Conservation (phyloP, 2,797 vertebrate genomes). For the Scolopax bukidnonensis region DNA sequence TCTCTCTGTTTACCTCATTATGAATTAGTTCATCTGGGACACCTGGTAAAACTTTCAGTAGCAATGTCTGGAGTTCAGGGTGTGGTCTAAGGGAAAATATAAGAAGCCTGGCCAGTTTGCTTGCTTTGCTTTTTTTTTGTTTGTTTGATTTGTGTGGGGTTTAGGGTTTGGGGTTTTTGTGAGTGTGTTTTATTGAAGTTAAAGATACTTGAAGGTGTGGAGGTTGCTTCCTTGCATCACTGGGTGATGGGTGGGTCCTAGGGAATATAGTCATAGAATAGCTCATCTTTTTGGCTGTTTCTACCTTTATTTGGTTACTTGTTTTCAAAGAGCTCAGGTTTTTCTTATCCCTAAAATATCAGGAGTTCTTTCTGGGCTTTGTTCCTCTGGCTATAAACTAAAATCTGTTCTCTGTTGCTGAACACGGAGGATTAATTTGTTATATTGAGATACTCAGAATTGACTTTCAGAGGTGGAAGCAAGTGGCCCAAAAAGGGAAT, state of each 20-base stretch:
- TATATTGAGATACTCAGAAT: neutral
- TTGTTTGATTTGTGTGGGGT: neutral
- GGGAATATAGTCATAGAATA: neutral
- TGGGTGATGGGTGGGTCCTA: neutral
- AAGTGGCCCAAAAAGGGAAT: neutral
- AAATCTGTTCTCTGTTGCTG: neutral
- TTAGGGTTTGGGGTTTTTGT: neutral
- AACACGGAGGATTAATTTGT: neutral
- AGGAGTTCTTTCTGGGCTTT: neutral
- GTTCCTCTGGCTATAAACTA: neutral
- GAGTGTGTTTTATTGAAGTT: neutral
- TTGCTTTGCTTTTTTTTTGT: neutral
- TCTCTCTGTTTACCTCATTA: neutral
- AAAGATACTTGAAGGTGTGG: neutral
- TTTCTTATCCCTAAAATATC: neutral
- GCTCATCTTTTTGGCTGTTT: neutral
- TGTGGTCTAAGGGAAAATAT: neutral
- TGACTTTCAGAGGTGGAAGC: neutral
- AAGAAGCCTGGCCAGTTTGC: neutral
- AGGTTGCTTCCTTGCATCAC: neutral
- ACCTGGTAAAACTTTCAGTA: neutral
- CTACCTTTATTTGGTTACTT: neutral
- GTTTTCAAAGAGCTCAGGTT: neutral
- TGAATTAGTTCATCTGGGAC: neutral
- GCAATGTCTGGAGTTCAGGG: accelerated